Base-by-base conservation (phyloP, 2,113 vertebrate species). In the Cricetomys ansorgei region DNA sequence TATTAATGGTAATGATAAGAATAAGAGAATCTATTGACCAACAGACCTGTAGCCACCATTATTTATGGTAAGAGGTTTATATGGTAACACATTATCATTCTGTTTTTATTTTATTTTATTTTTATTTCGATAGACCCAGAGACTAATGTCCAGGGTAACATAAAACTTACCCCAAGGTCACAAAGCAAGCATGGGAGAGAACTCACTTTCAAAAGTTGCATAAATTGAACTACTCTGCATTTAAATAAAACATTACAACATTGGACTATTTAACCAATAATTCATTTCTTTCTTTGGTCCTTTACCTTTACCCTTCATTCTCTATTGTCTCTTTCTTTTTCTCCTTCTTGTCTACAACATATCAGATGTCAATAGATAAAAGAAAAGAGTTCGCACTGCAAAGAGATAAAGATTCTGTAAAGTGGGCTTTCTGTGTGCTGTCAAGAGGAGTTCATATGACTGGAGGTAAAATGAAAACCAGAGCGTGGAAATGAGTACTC, bases 1-100 rank as follows among this genome's bases (percentile, higher is more conserved):
- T 98, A 92, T 95, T 96, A 94, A 95, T 90, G 48, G 1, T 45
- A 67, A 91, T 88, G 43, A 85, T 86, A 96, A 95, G 95, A 96
- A 92, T 94, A 93, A 90, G 75, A 37, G 1, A 83, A 69, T 72
- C 65, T 91, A 95, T 85, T 93, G 75, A 94, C 81, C 90, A 80
- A 48, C n/a, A 81, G 93, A 88, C 16, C 67, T 84, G 70, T 25
- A 72, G 43, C 45, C 57, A 88, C 80, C 62, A 43, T 69, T 95
- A 67, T 93, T 69, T 94, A 62, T 93, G 53, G n/a, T 62, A 97
- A 96, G 72, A 92, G 70, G 13, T 45, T 96, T 89, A 59, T 83
- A 86, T 50, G 59, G 87, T 12, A 81, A 4, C 12, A 84, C 34
- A 75, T 73, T 87, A 6, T 73, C 93, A 73, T 86, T 87, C 72